Evolutionary conservation across 2,888 invertebrate species (phyloP).

Genomic region (Drosophila heteroneura): DNA sequence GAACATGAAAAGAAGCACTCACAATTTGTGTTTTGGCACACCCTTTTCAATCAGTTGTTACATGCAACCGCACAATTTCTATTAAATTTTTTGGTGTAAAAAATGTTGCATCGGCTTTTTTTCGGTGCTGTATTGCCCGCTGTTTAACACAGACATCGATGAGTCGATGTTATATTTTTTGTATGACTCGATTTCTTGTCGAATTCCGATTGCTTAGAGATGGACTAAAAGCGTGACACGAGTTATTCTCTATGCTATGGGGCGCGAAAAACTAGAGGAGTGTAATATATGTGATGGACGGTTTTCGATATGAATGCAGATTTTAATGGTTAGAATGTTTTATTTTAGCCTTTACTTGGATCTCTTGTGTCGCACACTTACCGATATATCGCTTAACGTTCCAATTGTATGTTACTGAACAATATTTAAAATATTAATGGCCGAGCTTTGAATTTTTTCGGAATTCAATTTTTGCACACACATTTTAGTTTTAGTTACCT

Average conservation of each 20-base stretch:
- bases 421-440: not conserved
- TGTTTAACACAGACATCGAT: slow-evolving; percentile 58
- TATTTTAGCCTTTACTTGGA: not conserved
- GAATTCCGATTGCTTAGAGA: slow-evolving; percentile 24
- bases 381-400: slow-evolving; percentile 9
- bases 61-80: slow-evolving; percentile 55
- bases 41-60: slow-evolving; percentile 41
- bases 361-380: not conserved
- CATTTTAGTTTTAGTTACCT: not conserved
- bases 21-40: slow-evolving; percentile 47
- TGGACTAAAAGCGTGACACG: slow-evolving; percentile 25
- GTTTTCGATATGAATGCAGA: not conserved
- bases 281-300: not conserved
- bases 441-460: too few relatives aligned
- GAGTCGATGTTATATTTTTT: slow-evolving; percentile 34
- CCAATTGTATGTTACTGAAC: not conserved
- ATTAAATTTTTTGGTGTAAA: slow-evolving; percentile 36
- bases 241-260: not conserved
- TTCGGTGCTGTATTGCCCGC: slow-evolving; percentile 62
- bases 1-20: slow-evolving; percentile 24
- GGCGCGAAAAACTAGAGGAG: not conserved
- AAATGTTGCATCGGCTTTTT: slow-evolving; percentile 66
- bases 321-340: not conserved
- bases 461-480: not conserved
- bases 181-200: slow-evolving; percentile 21